Evolutionary conservation across 2,888 invertebrate species (phyloP).

Genomic region (Hydroisotoma schaefferi): DNA sequence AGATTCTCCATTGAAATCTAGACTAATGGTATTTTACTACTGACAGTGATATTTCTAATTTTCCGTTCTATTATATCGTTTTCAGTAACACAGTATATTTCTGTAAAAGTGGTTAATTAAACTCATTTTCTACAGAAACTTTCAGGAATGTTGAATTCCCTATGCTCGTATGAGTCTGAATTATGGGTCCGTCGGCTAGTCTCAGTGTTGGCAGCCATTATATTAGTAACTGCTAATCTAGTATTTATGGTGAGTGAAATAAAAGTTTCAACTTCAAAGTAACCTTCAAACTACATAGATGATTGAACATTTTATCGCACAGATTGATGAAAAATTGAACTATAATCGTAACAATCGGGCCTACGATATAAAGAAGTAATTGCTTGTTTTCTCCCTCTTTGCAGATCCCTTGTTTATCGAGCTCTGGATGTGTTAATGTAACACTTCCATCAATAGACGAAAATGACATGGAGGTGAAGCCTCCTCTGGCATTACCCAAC

Average conservation of each 20-base stretch:
- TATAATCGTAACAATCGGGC: conserved; percentile 2
- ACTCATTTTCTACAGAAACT: conserved; percentile 32
- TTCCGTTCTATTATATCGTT: background rate
- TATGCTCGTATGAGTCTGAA: conserved; percentile 44
- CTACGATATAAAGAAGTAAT: background rate
- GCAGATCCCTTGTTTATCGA: conserved; percentile 45
- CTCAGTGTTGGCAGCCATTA: conserved; percentile 59
- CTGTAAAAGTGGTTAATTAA: background rate
- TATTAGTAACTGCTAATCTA: conserved; percentile 60
- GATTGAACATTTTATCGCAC: too few species aligned
- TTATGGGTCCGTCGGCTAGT: conserved; percentile 58
- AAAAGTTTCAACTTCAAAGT: too few species aligned
- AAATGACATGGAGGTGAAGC: conserved; percentile 28
- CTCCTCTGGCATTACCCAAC: conserved; percentile 45
- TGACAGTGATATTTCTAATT: background rate
- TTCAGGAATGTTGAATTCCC: conserved; percentile 33
- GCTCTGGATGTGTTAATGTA: conserved; percentile 28
- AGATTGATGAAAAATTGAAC: too few species aligned
- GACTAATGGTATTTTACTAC: conserved; percentile 45
- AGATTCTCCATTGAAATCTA: conserved; percentile 43
- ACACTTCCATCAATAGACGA: conserved; percentile 14
- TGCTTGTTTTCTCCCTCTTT: background rate
- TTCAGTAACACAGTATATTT: background rate
- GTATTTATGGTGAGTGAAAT: conserved; percentile 60
- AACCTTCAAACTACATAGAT: too few species aligned